Conservation (phyloP, 2,888 invertebrate species). For the Lapara coniferarum region DNA sequence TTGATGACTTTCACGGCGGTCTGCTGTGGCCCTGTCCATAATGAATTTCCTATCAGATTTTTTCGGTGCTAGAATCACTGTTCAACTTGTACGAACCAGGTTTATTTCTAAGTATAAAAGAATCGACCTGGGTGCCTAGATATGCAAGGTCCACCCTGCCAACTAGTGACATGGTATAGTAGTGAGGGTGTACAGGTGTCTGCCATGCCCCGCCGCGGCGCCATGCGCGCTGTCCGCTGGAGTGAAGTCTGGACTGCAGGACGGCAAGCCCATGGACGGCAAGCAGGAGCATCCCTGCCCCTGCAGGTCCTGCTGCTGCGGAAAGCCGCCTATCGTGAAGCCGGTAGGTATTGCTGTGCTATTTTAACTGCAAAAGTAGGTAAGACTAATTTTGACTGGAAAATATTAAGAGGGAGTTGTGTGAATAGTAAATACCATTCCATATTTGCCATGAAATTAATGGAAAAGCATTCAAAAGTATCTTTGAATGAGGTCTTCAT, state of each 20-base stretch:
- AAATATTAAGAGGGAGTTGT: too few relatives aligned
- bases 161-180: not conserved
- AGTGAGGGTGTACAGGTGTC: constrained; percentile 51
- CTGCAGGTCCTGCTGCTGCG: constrained; percentile 71
- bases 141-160: too few relatives aligned
- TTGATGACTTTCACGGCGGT: too few relatives aligned
- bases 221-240: constrained; percentile 68
- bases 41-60: not conserved
- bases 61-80: too few relatives aligned
- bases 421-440: too few relatives aligned
- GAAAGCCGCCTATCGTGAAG: constrained; percentile 60
- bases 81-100: too few relatives aligned
- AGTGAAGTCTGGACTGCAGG: constrained; percentile 61
- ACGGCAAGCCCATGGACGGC: constrained; percentile 59
- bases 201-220: constrained; percentile 66
- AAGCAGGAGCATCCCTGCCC: constrained; percentile 63
- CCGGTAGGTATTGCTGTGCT: constrained; percentile 52
- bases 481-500: too few relatives aligned
- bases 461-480: too few relatives aligned
- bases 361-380: not conserved
- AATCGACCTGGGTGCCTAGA: too few relatives aligned
- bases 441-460: too few relatives aligned
- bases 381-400: not conserved
- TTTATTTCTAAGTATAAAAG: too few relatives aligned
- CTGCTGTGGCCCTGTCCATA: not conserved